Conservation (phyloP, 2,888 invertebrate genomes). For the Scrobipalpa costella region DNA sequence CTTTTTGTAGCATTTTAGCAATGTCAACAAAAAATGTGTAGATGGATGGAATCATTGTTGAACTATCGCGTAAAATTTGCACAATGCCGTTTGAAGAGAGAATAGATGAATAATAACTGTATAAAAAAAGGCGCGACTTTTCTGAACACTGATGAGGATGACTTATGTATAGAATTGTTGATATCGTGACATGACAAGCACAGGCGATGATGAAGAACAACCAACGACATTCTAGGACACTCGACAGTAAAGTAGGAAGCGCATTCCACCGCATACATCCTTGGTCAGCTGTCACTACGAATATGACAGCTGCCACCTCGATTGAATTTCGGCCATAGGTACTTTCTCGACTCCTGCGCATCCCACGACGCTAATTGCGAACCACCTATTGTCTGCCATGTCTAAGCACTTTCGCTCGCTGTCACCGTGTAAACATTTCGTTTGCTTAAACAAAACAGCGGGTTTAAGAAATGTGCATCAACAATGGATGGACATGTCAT, state of each 20-base stretch:
- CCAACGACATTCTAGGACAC: not conserved
- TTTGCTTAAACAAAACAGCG: slow-evolving; percentile 26
- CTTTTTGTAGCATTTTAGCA: not conserved
- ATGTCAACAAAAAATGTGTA: not conserved
- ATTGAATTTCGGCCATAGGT: slow-evolving; percentile 44
- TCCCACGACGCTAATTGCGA: slow-evolving; percentile 36
- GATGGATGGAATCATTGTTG: not conserved
- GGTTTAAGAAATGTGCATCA: not conserved
- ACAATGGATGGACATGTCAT: not conserved
- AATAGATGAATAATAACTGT: no score
- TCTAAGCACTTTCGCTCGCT: slow-evolving; percentile 63
- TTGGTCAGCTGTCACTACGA: not conserved
- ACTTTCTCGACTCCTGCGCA: slow-evolving; percentile 53
- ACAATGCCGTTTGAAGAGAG: not conserved
- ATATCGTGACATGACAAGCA: no score
- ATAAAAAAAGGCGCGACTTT: no score
- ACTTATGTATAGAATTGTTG: no score
- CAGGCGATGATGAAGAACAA: no score
- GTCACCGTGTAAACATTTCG: slow-evolving; percentile 43
- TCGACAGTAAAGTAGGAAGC: not conserved
- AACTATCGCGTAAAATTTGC: no score
- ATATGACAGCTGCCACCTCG: slow-evolving; percentile 19
- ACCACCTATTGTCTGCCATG: slow-evolving; percentile 59
- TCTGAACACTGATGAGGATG: no score
- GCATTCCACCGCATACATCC: slow-evolving; percentile 1